Base-by-base conservation (phyloP, 2,888 invertebrate genomes). In the Cataglyphis albicans region DNA sequence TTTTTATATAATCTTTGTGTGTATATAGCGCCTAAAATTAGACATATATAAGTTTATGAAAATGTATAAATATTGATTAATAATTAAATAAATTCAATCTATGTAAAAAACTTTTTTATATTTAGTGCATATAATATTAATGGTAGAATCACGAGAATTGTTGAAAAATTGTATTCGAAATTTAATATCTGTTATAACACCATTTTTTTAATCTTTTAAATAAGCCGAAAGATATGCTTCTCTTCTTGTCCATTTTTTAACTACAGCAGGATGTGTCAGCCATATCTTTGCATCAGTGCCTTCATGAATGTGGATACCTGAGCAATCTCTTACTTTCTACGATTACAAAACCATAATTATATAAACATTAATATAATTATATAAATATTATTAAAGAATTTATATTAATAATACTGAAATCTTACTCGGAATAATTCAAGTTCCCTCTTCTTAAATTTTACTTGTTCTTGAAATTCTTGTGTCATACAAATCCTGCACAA, bases 401-500 rank as follows among this genome's bases (percentile, higher is more conserved):
- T n/a, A 61, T 18, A 65, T 10, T 48, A 74, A 41, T 18, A 32
- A 4, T 21, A 6, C 25, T 32, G 5, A 65, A 82, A 70, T 68
- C 70, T 85, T 78, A 88, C 87, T 2, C 59, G 75, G 64, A 90
- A 89, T 25, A 80, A 63, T 67, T 75, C 41, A 10, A 86, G 84
- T 44, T 84, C 81, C 18, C 32, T 64, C 74, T 48, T 89, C 6
- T 74, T 91, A 67, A 91, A 94, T 73, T 92, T 90, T 80, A 92
- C 92, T 21, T 89, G 88, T 3, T 89, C 85, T 18, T 86, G 84
- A 32, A 89, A 91, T 86, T 95, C 95, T 85, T 93, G 93, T 21
- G 87, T 86, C 95, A 95, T 95, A 84, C 95, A 95, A 15, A 88
- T 80, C 81, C 95, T 93, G 81, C 95, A 95, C 57, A 95, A 91